Evolutionary conservation across 2,797 vertebrate genomes (phyloP).

Genomic region (Botia kubotai): DNA sequence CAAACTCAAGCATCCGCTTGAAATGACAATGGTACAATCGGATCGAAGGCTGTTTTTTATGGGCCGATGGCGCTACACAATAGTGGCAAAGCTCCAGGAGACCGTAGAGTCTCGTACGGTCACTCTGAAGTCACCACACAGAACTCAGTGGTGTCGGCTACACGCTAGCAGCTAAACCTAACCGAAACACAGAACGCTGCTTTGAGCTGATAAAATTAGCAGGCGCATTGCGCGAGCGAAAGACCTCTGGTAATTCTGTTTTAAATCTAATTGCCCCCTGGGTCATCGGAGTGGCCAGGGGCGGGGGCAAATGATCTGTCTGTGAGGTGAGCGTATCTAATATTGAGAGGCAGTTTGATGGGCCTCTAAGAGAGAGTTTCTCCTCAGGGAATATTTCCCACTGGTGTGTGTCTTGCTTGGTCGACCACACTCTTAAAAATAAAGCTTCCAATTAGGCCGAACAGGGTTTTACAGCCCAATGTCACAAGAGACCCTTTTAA

Average conservation of each 20-base stretch:
- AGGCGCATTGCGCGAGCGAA: conserved; percentile 36
- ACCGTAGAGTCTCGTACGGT: neutral
- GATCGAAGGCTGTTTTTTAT: conserved; percentile 33
- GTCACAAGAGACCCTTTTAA: conserved; percentile 5
- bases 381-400: conserved; percentile 51
- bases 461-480: conserved; percentile 17
- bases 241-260: conserved; percentile 54
- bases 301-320: conserved; percentile 45
- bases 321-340: conserved; percentile 60
- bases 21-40: conserved; percentile 36
- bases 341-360: conserved; percentile 51
- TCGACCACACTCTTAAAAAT: conserved; percentile 44
- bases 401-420: conserved; percentile 44
- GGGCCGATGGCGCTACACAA: conserved; percentile 14
- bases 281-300: conserved; percentile 38
- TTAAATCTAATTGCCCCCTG: conserved; percentile 55
- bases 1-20: conserved; percentile 17
- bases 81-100: conserved; percentile 22
- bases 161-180: conserved; percentile 19
- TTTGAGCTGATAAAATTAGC: conserved; percentile 52
- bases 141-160: neutral
- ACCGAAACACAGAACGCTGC: conserved; percentile 29
- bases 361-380: conserved; percentile 45
- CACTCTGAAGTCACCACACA: conserved; percentile 5
- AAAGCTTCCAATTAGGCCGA: conserved; percentile 27